Evolutionary conservation across 2,113 vertebrate species (phyloP).

Genomic region (Hassar affinis): DNA sequence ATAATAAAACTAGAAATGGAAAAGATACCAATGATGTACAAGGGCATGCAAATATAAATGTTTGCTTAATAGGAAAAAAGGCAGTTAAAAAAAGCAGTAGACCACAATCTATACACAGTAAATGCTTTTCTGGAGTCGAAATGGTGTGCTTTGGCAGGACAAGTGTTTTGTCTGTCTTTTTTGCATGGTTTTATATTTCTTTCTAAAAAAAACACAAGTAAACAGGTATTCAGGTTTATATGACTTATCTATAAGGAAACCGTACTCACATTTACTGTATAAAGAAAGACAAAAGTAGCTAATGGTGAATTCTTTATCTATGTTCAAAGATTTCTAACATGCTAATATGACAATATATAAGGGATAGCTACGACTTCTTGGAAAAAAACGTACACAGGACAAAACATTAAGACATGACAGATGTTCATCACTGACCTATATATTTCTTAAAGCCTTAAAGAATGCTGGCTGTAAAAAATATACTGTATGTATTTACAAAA

Average conservation of each 20-base stretch:
- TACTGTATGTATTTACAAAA: slow-evolving; percentile 24
- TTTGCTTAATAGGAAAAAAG: neutral
- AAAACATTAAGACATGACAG: neutral
- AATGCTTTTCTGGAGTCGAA: neutral
- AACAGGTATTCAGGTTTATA: slow-evolving; percentile 1
- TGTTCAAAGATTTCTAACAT: neutral
- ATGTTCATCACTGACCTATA: neutral
- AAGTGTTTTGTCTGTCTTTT: neutral
- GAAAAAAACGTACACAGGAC: too few species aligned
- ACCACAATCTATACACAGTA: neutral
- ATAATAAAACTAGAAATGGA: slow-evolving; percentile 12
- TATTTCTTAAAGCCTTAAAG: neutral
- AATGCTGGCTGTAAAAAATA: neutral
- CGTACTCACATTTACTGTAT: neutral
- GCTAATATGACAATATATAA: neutral
- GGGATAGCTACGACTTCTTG: neutral
- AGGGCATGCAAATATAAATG: slow-evolving; percentile 1
- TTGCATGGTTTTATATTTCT: neutral
- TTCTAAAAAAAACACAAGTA: neutral
- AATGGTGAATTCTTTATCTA: neutral
- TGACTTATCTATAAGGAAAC: neutral
- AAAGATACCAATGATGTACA: neutral
- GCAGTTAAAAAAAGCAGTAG: neutral
- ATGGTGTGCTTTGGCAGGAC: neutral
- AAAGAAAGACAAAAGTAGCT: neutral